These are phyloP conservation scores for Leucoma salicis DNA, from an alignment of 2,888 invertebrate genomes.

Conservation along the genomic window DNA sequence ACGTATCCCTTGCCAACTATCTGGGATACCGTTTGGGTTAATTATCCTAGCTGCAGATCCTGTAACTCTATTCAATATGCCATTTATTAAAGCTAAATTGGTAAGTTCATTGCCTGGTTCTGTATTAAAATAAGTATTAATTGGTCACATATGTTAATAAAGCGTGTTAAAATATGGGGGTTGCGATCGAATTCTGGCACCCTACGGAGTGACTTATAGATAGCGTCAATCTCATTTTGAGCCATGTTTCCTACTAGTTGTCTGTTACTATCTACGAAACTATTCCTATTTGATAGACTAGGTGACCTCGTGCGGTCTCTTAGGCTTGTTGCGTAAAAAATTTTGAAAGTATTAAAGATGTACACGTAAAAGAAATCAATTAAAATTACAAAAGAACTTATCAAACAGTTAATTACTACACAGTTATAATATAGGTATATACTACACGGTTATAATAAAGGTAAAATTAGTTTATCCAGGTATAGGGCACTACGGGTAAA, in stretches of 20 bases:
- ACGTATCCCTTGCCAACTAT: constrained; percentile 28
- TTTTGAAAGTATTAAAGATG: neutral
- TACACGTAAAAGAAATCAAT: neutral
- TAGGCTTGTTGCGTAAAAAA: neutral
- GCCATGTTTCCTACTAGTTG: neutral
- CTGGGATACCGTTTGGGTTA: constrained; percentile 26
- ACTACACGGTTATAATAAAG: neutral
- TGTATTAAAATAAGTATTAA: constrained; percentile 5
- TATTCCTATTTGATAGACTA: neutral
- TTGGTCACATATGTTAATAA: constrained; percentile 32
- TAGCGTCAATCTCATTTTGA: neutral
- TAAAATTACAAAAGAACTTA: neutral
- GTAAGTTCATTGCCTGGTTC: too few relatives aligned
- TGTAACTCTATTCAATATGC: constrained; percentile 15
- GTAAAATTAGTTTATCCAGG: neutral
- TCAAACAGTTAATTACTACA: neutral
- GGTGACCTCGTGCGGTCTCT: too few relatives aligned
- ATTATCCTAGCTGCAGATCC: constrained; percentile 29
- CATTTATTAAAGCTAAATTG: constrained; percentile 9
- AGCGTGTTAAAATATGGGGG: constrained; percentile 22
- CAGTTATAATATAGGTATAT: neutral
- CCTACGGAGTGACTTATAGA: constrained; percentile 1
- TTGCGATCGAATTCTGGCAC: constrained; percentile 22
- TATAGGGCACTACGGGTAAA: neutral
- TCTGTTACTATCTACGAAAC: neutral